Conservation (phyloP, 92 coral and sea anemone species). For the Palythoa heliodiscus region DNA sequence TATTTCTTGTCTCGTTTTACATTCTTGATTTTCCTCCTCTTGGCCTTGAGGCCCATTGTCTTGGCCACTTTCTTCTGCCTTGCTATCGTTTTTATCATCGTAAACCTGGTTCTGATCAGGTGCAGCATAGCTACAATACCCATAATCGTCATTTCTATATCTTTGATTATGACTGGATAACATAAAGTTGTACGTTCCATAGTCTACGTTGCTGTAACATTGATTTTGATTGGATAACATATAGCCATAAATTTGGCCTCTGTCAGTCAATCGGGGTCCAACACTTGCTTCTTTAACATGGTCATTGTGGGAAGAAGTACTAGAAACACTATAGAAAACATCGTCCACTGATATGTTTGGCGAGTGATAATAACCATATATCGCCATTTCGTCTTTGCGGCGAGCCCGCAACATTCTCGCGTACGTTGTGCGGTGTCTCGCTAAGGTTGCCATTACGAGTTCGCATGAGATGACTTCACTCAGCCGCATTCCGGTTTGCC, state of each 20-base stretch:
- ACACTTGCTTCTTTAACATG: background rate
- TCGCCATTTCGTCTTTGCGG: background rate
- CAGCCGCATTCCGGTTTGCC: constrained; percentile 9
- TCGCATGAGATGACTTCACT: constrained; percentile 18
- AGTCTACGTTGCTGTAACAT: background rate
- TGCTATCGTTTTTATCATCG: background rate
- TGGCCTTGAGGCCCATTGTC: background rate
- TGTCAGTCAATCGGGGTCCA: background rate
- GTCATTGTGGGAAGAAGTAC: background rate
- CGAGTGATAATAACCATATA: background rate
- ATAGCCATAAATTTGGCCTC: background rate
- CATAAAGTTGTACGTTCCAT: background rate
- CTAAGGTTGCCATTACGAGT: constrained; percentile 1
- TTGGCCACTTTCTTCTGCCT: background rate
- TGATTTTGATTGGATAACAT: background rate
- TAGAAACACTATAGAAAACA: background rate
- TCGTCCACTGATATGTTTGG: constrained; percentile 3
- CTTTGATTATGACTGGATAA: background rate
- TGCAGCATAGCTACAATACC: background rate
- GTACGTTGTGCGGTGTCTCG: constrained; percentile 2
- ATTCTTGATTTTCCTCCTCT: background rate
- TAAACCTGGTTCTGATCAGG: background rate
- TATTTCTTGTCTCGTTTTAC: too few species aligned
- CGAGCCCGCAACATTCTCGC: background rate
- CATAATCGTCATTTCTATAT: background rate